phyloP scores from a whole-genome alignment of 30 jellyfish, hydroid and myxozoan species.

The Hydra vulgaris region DNA sequence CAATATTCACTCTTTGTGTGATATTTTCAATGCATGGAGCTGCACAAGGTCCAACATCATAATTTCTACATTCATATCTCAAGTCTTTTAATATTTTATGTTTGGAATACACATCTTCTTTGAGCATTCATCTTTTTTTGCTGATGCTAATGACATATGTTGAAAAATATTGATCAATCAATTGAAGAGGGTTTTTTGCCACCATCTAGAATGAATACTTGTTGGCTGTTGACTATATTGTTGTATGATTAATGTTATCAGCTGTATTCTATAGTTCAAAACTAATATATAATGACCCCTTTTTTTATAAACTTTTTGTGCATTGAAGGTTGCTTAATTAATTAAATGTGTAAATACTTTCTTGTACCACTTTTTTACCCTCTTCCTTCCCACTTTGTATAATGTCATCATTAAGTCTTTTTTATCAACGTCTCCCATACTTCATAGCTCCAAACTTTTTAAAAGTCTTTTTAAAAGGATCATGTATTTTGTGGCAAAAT shows the following conservation, averaged over 20 bases:
- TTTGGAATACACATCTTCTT: not conserved
- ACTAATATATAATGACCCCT: not conserved
- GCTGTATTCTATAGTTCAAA: not conserved
- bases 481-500: too few relatives aligned
- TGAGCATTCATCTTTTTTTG: not conserved
- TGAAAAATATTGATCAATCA: not conserved
- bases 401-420: not conserved
- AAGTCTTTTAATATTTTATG: not conserved
- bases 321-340: slow-evolving; percentile 1
- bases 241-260: not conserved
- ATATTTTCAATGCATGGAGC: slow-evolving; percentile 36
- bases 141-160: slow-evolving; percentile 5
- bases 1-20: slow-evolving; percentile 9
- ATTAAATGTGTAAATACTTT: not conserved
- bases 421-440: slow-evolving; percentile 4
- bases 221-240: slow-evolving; percentile 2
- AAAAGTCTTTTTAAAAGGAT: too few relatives aligned
- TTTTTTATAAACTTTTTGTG: not conserved
- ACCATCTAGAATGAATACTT: slow-evolving; percentile 1
- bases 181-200: not conserved
- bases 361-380: slow-evolving; percentile 10
- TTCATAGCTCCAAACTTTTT: too few relatives aligned
- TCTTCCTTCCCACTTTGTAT: slow-evolving; percentile 1
- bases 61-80: slow-evolving; percentile 14
- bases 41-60: slow-evolving; percentile 41